Evolutionary conservation across 2,888 invertebrate species (phyloP).

Genomic region (Fissipunctia ypsillon): DNA sequence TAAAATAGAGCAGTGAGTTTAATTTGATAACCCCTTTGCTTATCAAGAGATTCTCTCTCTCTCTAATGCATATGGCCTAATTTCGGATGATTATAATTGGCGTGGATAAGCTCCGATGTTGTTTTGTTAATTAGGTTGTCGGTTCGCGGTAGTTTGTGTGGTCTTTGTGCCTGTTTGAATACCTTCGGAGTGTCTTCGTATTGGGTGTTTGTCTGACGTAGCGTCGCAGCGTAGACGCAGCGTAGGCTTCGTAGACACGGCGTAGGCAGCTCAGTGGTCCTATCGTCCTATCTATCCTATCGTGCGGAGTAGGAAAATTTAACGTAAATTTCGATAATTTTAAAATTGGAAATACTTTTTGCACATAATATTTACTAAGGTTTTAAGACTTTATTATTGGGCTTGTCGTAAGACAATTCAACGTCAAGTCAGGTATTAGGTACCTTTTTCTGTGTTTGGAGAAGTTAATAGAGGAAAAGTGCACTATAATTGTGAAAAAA

Average conservation of each 20-base stretch:
- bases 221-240: neutral
- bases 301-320: no score
- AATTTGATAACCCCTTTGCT: slow-evolving; percentile 80
- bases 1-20: slow-evolving; percentile 77
- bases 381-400: neutral
- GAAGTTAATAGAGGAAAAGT: neutral
- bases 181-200: slow-evolving; percentile 22
- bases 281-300: no score
- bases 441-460: neutral
- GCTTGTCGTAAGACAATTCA: neutral
- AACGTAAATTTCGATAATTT: neutral
- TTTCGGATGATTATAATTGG: slow-evolving; percentile 69
- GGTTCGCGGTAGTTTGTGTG: slow-evolving; percentile 21
- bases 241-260: neutral
- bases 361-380: neutral
- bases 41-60: slow-evolving; percentile 81
- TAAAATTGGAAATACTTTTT: neutral
- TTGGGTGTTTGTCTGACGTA: neutral
- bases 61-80: slow-evolving; percentile 85
- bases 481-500: neutral
- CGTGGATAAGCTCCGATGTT: slow-evolving; percentile 62
- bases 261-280: neutral
- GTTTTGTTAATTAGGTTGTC: slow-evolving; percentile 39
- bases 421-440: no score
- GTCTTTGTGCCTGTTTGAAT: slow-evolving; percentile 31